Base-by-base conservation (phyloP, 2,113 vertebrate genomes). In the Ia io region DNA sequence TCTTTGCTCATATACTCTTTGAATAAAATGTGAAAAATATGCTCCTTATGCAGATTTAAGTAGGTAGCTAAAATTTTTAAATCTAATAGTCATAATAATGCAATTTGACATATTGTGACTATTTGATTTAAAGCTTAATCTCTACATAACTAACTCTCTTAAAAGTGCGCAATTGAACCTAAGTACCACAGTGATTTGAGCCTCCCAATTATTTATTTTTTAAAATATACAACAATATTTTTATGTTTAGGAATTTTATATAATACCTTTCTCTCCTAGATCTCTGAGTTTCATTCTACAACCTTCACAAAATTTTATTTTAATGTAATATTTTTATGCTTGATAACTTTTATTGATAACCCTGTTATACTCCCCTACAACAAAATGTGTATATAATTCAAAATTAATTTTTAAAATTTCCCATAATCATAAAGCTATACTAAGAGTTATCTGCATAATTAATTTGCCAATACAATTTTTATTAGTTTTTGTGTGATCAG, bases 91-190 rank as follows among this genome's bases (percentile, higher is more conserved):
- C 32, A 56, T 84, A 69, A 20, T 17, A 70, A 53, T 92, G 6
- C 8, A 63, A 37, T 42, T 93, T 91, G 16, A n/a, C 22, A 78
- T 61, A 78, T 40, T 78, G 4, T 1, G 63, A 94, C 40, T 90
- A 88, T 89, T 70, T 30, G 32, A 93, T 84, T 61, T 84, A 94
- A 93, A 86, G 90, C 80, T 78, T 76, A 42, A 71, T 65, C 17
- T 76, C 5, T 32, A 86, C 7, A 37, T 78, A 35, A 71, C 12
- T 61, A 35, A 71, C 12, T 61, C 3, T 90, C 13, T 89, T 69
- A 71, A 90, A 95, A 78, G 16, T 49, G 5, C 84, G 30, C 28
- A 30, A 3, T 69, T 79, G 51, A 91, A 90, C 63, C 14, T 37
- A 85, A 44, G 32, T 70, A 13, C 3, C 42, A 28, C 23, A 47